Conservation (phyloP, 2,888 invertebrate species). For the Drosophila sordidapex region DNA sequence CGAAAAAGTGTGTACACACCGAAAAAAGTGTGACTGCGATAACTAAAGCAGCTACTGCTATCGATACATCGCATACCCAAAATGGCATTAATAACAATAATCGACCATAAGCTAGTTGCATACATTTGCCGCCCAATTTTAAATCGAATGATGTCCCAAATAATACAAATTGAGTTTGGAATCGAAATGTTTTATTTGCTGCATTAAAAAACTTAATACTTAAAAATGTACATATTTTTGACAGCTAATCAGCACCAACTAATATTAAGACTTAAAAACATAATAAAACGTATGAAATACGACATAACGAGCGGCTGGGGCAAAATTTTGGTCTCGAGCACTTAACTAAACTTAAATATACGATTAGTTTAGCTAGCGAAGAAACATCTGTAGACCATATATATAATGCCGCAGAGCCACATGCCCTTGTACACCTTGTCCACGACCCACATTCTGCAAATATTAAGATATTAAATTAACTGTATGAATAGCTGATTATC, state of each 20-base stretch:
- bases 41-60: neutral
- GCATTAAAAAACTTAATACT: slow-evolving; percentile 39
- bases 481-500: neutral
- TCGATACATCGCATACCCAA: slow-evolving; percentile 37
- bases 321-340: slow-evolving; percentile 68
- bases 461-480: neutral
- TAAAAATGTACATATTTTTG: slow-evolving; percentile 11
- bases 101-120: slow-evolving; percentile 15
- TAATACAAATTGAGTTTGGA: neutral
- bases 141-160: neutral
- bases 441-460: slow-evolving; percentile 93
- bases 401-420: slow-evolving; percentile 88
- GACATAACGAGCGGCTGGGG: slow-evolving; percentile 40
- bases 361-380: slow-evolving; percentile 57
- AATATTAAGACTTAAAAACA: slow-evolving; percentile 39
- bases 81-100: neutral
- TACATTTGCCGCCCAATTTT: neutral
- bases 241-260: slow-evolving; percentile 66
- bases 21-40: slow-evolving; percentile 5
- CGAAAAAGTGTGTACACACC: slow-evolving; percentile 52
- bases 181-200: slow-evolving; percentile 50
- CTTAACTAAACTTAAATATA: slow-evolving; percentile 59
- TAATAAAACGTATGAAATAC: slow-evolving; percentile 42
- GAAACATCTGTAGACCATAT: slow-evolving; percentile 79
- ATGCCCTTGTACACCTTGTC: slow-evolving; percentile 90